Percentiles rank a stretch among this genome's conserved stretches.
These are phyloP conservation scores for Hydropsyche betteni DNA, from an alignment of 2,888 invertebrate species.

Conservation along the genomic window DNA sequence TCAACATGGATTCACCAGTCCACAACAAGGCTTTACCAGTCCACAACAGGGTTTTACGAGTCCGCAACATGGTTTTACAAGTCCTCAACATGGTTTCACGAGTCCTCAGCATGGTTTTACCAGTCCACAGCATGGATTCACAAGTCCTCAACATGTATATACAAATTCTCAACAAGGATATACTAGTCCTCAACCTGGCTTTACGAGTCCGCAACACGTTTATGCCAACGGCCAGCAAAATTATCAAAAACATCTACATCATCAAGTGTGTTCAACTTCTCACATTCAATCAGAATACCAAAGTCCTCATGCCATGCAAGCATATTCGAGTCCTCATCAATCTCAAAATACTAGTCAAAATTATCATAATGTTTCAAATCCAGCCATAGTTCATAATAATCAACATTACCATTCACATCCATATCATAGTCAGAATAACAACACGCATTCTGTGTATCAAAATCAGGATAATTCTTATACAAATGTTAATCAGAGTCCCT, in stretches of 20 bases:
- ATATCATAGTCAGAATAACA: constrained; percentile 37
- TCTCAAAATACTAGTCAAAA: constrained; percentile 62
- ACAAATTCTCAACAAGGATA: constrained; percentile 45
- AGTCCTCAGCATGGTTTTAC: constrained; percentile 48
- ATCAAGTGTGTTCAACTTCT: constrained; percentile 18
- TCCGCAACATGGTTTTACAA: constrained; percentile 32
- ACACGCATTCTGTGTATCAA: constrained; percentile 51
- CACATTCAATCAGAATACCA: constrained; percentile 41
- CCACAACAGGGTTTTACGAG: constrained; percentile 8
- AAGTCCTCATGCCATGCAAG: constrained; percentile 54
- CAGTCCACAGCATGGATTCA: constrained; percentile 46
- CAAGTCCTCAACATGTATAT: constrained; percentile 47
- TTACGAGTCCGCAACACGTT: constrained; percentile 59
- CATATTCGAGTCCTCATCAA: constrained; percentile 58
- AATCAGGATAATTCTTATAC: constrained; percentile 51
- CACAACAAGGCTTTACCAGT: constrained; percentile 54
- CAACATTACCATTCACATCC: constrained; percentile 51
- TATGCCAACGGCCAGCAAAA: constrained; percentile 50
- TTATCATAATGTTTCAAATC: constrained; percentile 40
- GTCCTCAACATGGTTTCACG: constrained; percentile 43
- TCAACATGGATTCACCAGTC: constrained; percentile 58
- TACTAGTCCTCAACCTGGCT: constrained; percentile 54
- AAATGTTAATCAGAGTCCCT: constrained; percentile 44
- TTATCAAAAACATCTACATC: constrained; percentile 62
- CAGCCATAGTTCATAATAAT: constrained; percentile 41